Percentiles rank a stretch among this genome's conserved stretches.
These are phyloP conservation scores for Acridotheres tristis DNA, from an alignment of 2,797 vertebrate species.

Conservation along the genomic window DNA sequence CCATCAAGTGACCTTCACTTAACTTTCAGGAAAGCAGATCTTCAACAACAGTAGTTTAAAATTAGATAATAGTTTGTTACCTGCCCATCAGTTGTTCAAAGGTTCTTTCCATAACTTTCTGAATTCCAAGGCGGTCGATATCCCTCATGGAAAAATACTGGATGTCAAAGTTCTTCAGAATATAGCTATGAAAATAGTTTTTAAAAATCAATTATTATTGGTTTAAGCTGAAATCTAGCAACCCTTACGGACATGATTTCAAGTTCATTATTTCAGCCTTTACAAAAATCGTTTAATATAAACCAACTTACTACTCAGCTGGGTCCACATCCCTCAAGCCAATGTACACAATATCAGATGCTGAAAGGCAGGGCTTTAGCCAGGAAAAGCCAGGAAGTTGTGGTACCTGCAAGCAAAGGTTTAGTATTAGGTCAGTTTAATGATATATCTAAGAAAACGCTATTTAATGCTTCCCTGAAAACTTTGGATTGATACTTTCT, in stretches of 20 bases:
- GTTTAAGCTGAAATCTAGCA: background rate
- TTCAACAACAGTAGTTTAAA: background rate
- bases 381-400: conserved; percentile 94
- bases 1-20: background rate
- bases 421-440: background rate
- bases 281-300: background rate
- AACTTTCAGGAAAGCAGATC: background rate
- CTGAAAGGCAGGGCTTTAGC: conserved; percentile 89
- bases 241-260: background rate
- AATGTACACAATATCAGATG: conserved; percentile 91
- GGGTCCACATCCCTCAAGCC: conserved; percentile 94
- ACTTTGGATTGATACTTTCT: background rate
- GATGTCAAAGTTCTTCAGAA: conserved; percentile 93
- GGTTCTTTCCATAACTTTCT: conserved; percentile 95
- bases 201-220: background rate
- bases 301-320: conserved; percentile 89
- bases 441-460: background rate
- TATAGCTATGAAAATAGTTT: conserved; percentile 78
- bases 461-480: background rate
- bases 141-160: conserved; percentile 97
- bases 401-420: conserved; percentile 81
- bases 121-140: conserved; percentile 93
- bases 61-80: conserved; percentile 69
- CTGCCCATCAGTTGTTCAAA: conserved; percentile 90
- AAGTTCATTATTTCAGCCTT: background rate